Conservation (phyloP, 2,797 vertebrate species). For the Ptychadena robeensis region DNA sequence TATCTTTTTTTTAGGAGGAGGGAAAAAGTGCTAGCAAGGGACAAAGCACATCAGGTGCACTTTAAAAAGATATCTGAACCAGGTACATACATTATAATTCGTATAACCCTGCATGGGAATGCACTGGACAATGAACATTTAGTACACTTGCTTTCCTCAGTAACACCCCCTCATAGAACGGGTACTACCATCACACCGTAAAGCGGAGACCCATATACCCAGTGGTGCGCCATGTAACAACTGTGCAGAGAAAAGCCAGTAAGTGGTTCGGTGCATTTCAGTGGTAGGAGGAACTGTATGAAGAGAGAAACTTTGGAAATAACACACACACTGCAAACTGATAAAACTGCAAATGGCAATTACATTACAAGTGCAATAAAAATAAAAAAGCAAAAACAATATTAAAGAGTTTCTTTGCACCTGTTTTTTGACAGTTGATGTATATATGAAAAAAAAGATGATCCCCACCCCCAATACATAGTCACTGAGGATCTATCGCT, state of each 20-base stretch:
- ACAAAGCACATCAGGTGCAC: too few relatives aligned
- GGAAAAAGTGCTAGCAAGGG: too few relatives aligned
- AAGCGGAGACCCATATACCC: too few relatives aligned
- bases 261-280: not conserved
- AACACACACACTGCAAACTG: not conserved
- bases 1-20: too few relatives aligned
- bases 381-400: not conserved
- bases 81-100: too few relatives aligned
- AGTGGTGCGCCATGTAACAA: too few relatives aligned
- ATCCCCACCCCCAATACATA: too few relatives aligned
- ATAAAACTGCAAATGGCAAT: not conserved
- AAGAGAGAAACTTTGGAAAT: not conserved
- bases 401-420: not conserved
- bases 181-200: not conserved
- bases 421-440: not conserved
- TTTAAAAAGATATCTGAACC: too few relatives aligned
- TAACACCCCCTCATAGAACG: too few relatives aligned
- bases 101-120: not conserved
- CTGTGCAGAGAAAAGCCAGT: not conserved
- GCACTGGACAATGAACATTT: not conserved
- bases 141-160: not conserved
- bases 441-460: not conserved
- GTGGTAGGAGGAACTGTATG: not conserved
- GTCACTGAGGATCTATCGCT: not conserved
- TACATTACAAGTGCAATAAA: constrained; percentile 1